Conservation (phyloP, 2,113 vertebrate species). For the Neopipo cinnamomea region DNA sequence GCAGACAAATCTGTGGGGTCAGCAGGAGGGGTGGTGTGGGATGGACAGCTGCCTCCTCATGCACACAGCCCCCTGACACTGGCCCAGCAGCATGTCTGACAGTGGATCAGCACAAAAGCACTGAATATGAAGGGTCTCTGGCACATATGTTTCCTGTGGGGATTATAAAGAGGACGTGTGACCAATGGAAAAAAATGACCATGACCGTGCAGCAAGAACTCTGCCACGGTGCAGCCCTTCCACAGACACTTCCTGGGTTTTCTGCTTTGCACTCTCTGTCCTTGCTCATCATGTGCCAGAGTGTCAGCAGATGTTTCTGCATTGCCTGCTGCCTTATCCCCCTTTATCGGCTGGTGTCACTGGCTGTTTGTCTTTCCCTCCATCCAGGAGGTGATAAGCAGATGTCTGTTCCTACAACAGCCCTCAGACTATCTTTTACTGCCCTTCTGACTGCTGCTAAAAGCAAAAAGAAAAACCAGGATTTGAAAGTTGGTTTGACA, state of each 20-base stretch:
- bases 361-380: neutral
- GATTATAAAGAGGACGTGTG: neutral
- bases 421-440: neutral
- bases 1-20: neutral
- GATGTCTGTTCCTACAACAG: neutral
- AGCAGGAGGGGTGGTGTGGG: neutral
- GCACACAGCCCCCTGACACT: fast-evolving
- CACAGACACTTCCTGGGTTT: fast-evolving
- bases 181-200: neutral
- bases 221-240: neutral
- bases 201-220: neutral
- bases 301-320: neutral
- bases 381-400: neutral
- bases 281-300: neutral
- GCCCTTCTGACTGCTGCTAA: neutral
- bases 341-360: fast-evolving
- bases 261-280: neutral
- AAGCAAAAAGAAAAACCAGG: neutral
- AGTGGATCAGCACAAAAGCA: neutral
- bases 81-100: fast-evolving
- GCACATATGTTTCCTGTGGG: neutral
- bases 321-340: neutral
- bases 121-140: neutral
- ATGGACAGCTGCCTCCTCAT: neutral
- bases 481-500: neutral